A percentile compares a stretch with the other conserved stretches of the same genome.
Conservation (phyloP, 2,113 vertebrate species). For the Carlito syrichta region DNA sequence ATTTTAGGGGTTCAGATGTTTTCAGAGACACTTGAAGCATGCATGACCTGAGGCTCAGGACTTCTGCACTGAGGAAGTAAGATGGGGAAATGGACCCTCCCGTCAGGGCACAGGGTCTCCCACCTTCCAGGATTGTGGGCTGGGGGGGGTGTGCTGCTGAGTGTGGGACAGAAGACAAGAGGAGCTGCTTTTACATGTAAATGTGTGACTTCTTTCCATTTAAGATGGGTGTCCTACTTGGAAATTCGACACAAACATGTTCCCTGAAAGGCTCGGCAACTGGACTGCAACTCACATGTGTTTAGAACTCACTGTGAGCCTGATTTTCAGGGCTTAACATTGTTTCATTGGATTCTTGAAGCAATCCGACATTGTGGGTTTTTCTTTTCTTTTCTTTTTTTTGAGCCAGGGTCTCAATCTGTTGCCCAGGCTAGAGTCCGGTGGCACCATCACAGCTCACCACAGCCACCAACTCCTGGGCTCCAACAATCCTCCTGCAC, state of each 20-base stretch:
- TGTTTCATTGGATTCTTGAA: neutral
- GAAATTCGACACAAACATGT: neutral
- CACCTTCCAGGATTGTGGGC: fast-evolving
- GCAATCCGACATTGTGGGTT: too few relatives aligned
- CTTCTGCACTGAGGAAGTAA: neutral
- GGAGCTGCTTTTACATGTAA: neutral
- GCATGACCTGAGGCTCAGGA: neutral
- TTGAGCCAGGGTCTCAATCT: too few relatives aligned
- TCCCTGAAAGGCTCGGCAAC: neutral
- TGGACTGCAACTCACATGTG: neutral
- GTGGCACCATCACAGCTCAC: too few relatives aligned
- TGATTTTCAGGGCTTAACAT: neutral
- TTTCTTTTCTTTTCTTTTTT: too few relatives aligned
- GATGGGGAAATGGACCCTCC: neutral
- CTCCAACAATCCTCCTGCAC: too few relatives aligned
- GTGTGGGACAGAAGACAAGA: fast-evolving
- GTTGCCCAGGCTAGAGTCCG: too few relatives aligned
- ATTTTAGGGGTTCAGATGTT: neutral
- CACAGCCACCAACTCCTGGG: too few relatives aligned
- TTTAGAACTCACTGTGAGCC: too few relatives aligned
- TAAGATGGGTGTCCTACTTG: too few relatives aligned
- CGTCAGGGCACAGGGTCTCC: neutral
- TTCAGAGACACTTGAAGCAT: neutral
- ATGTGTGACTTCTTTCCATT: neutral
- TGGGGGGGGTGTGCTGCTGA: fast-evolving